Conservation (phyloP, 2,113 vertebrate genomes). For the Hiodon tergisus region DNA sequence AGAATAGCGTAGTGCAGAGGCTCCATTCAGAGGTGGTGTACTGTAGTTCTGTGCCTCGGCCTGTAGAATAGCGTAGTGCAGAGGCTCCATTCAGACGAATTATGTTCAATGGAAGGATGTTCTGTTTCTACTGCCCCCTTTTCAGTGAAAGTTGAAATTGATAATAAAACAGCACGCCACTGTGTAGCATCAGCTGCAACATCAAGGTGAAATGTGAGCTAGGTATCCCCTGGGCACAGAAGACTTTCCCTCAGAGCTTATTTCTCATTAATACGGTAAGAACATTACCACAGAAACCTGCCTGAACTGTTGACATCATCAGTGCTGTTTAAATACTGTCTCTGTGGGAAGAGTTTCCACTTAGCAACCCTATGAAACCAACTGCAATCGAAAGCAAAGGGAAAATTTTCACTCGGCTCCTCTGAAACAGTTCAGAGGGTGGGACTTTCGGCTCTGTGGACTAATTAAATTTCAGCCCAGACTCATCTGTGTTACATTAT, state of each 20-base stretch:
- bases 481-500: not conserved
- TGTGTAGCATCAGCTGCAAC: not conserved
- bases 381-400: conserved; percentile 1
- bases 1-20: not conserved
- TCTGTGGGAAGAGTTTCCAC: conserved; percentile 22
- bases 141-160: not conserved
- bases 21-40: no score
- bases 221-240: not conserved
- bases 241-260: not conserved
- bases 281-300: conserved; percentile 18
- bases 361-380: conserved; percentile 8
- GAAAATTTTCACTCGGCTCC: not conserved
- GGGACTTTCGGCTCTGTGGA: not conserved
- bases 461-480: not conserved
- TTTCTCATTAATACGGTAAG: conserved; percentile 21
- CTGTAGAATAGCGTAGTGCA: no score
- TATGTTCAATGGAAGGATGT: no score
- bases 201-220: not conserved
- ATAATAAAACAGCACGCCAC: not conserved
- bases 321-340: conserved; percentile 10
- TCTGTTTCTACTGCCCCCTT: not conserved
- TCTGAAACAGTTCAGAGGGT: not conserved
- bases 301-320: conserved; percentile 14
- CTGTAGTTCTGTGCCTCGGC: no score
- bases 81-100: no score